Evolutionary conservation across 2,888 invertebrate genomes (phyloP).

Genomic region (Pterostichus niger): DNA sequence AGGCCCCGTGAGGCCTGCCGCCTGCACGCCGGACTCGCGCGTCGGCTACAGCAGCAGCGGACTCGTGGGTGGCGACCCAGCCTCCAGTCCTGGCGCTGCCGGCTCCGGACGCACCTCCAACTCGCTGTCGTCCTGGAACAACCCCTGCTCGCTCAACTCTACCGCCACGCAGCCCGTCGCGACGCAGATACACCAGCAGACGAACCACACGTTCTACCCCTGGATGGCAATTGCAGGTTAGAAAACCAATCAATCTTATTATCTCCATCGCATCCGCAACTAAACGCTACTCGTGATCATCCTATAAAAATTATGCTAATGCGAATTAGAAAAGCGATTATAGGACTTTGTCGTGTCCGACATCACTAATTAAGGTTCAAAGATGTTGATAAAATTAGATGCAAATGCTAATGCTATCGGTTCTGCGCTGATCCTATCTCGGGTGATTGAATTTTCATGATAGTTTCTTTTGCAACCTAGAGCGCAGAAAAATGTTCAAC

Average conservation of each 20-base stretch:
- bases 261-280: background rate
- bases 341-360: conserved; percentile 22
- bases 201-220: conserved; percentile 97
- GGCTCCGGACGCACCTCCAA: conserved; percentile 79
- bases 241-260: conserved; percentile 74
- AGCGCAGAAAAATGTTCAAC: background rate
- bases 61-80: conserved; percentile 87
- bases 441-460: conserved; percentile 45
- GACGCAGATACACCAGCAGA: conserved; percentile 93
- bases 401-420: conserved; percentile 22
- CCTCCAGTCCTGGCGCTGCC: conserved; percentile 86
- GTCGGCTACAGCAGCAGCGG: conserved; percentile 87
- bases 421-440: conserved; percentile 30
- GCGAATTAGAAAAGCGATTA: conserved; percentile 41
- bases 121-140: conserved; percentile 89
- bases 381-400: conserved; percentile 21
- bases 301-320: conserved; percentile 20
- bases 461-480: conserved; percentile 29
- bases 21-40: conserved; percentile 93
- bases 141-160: conserved; percentile 92
- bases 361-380: conserved; percentile 35
- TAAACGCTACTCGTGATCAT: background rate
- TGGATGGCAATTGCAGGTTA: conserved; percentile 99
- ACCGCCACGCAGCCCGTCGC: conserved; percentile 87
- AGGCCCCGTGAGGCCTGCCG: conserved; percentile 88